Percentiles rank a stretch among this genome's conserved stretches.
Evolutionary conservation across 2,888 invertebrate species (phyloP).

Genomic region (Agrochola lota): DNA sequence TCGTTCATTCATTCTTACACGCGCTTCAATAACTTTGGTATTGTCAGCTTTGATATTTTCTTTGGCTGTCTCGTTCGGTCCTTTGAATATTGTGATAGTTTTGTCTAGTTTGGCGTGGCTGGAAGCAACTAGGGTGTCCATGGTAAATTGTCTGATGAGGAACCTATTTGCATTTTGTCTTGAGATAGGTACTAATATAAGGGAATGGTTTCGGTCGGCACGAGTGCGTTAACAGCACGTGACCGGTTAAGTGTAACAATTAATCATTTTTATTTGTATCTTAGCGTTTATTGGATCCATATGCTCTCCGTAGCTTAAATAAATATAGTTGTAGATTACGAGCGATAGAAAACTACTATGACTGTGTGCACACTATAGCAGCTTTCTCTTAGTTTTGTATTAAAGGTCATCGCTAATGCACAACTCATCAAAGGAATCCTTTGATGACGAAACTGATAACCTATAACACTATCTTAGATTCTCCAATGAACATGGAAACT

Average conservation of each 20-base stretch:
- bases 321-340: too few species aligned
- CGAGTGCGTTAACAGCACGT: too few species aligned
- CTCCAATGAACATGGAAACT: slow-evolving; percentile 1
- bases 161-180: not conserved
- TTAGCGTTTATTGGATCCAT: not conserved
- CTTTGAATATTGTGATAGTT: slow-evolving; percentile 36
- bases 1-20: slow-evolving; percentile 59
- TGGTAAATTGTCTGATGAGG: not conserved
- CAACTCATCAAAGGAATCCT: not conserved
- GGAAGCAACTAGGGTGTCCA: not conserved
- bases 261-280: not conserved
- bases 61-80: slow-evolving; percentile 17
- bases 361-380: too few species aligned
- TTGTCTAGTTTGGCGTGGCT: not conserved
- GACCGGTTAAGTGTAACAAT: not conserved
- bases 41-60: slow-evolving; percentile 58
- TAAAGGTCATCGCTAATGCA: not conserved
- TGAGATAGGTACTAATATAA: too few species aligned
- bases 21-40: slow-evolving; percentile 57
- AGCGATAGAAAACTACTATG: not conserved
- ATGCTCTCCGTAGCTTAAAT: too few species aligned
- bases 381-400: not conserved
- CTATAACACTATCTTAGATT: not conserved
- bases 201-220: too few species aligned
- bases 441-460: not conserved